Evolutionary conservation across 2,113 vertebrate species (phyloP), one percentile per base, ranked within the genome.

Genomic region (Etheostoma spectabile): DNA sequence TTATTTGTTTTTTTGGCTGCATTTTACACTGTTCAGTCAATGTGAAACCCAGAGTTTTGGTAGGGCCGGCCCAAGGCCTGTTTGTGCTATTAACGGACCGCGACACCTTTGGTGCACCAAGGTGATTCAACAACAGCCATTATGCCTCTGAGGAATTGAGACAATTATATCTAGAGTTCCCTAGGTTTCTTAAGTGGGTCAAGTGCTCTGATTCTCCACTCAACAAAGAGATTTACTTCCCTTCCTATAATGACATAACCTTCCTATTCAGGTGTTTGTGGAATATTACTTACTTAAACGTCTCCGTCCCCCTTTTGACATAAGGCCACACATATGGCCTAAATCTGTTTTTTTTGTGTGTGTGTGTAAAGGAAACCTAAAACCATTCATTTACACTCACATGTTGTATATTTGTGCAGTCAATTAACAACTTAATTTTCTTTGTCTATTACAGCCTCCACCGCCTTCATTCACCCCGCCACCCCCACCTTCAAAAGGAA

Each of bases 361-460:
- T 8, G 18, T 16, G 16, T 11, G 42, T 24, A 15, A n/a, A 19
- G 18, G 22, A 63, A 35, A 63, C 35, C 22, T 6, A 3, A 61
- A 11, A 61, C 16, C 16, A 62, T 27, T 21, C 2, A 42, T 42
- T 35, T 42, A 62, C 52, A 15, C 21, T 55, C n/a, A 5, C 27
- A 13, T n/a, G 14, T 21, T 49, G 24, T 13, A 18, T 48, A 1
- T 48, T 16, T 55, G 22, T 46, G 49, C 65, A n/a, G 19, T 38
- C 10, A 30, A 68, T 15, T 6, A n/a, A 35, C 18, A 21, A 38
- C 1, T 15, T n/a, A 0, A 35, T 16, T 16, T 45, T 61, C 1
- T 68, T 38, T 42, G 24, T 83, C 5, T 53, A 14, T 57, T 22
- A 35, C 77, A 91, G 89, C 84, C 79, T 12, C 76, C 79, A 14